Base-by-base conservation (phyloP, 2,888 invertebrate genomes). In the Neoitamus cyanurus region DNA sequence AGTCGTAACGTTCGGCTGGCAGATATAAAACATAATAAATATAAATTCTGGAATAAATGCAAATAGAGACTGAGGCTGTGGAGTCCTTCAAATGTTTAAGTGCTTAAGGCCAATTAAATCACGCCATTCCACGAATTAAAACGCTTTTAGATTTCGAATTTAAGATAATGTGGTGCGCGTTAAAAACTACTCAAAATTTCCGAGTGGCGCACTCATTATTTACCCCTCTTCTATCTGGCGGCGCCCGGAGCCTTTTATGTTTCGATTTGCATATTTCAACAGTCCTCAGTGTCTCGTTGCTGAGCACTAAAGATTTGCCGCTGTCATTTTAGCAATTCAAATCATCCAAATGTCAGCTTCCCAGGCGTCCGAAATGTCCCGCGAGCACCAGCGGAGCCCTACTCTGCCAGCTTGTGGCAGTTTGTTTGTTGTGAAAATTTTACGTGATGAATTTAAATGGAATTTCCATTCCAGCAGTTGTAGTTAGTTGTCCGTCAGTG, bases 321-420 rank as follows among this genome's bases (percentile, higher is more conserved):
- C 75, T 42, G 42, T 75, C 75, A 42, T 75, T 75, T 75, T 75
- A 75, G 75, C 75, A 75, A 75, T 75, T 75, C 75, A 75, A 75
- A 75, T 75, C 25, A 75, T 42, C 75, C 42, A 42, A 42, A 75
- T 37, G 75, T 37, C 75, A 37, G 75, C 75, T 37, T 75, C 42
- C 75, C 42, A 37, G 42, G 75, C 37, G 75, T 42, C 42, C 75
- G 25, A 37, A 28, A 42, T 20, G 75, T 42, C 42, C 75, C 28
- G 34, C 15, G 25, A 15, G 58, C 25, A 9, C 58, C 58, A 58
- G 20, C 58, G 20, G 28, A 75, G 11, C 9, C 13, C 28, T n/a
- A 20, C n/a, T 25, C 42, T 75, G 37, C 75, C 36, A 42, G 75
- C 25, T 75, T 75, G 75, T 42, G 73, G 73, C 73, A 73, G 20